Evolutionary conservation across 1,140 invertebrate genomes (phyloP).

Genomic region (Lepidurus couesii): DNA sequence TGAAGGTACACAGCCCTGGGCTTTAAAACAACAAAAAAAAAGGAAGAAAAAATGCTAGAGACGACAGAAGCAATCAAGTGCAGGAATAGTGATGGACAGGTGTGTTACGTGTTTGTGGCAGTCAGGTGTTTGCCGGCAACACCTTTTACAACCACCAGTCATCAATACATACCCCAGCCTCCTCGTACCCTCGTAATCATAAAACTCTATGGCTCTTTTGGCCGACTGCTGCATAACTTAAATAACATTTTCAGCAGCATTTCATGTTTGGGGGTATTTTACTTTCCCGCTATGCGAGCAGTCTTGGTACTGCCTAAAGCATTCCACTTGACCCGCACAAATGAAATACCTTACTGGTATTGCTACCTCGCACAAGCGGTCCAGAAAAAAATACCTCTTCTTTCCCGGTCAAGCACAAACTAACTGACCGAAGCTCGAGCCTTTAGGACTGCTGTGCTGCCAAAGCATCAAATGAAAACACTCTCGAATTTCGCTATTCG

Average conservation of each 20-base stretch:
- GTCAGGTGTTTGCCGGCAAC: conserved; percentile 18
- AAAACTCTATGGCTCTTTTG: conserved; percentile 15
- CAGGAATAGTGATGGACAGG: background rate
- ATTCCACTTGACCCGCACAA: background rate
- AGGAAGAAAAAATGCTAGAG: background rate
- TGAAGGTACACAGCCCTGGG: background rate
- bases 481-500: background rate
- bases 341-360: background rate
- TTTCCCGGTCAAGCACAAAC: background rate
- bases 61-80: conserved; percentile 5
- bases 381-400: background rate
- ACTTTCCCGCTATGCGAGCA: background rate
- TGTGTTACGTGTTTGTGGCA: conserved; percentile 13
- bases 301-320: background rate
- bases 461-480: background rate
- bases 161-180: conserved; percentile 18
- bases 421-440: background rate
- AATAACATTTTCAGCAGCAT: background rate
- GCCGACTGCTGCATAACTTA: background rate
- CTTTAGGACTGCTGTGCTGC: background rate
- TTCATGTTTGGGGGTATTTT: background rate
- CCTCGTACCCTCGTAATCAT: background rate
- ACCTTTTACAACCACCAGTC: conserved; percentile 16
- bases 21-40: background rate
- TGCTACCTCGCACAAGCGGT: background rate